phyloP scores from a whole-genome alignment of 2,113 vertebrate genomes.

The Alexandromys fortis region DNA sequence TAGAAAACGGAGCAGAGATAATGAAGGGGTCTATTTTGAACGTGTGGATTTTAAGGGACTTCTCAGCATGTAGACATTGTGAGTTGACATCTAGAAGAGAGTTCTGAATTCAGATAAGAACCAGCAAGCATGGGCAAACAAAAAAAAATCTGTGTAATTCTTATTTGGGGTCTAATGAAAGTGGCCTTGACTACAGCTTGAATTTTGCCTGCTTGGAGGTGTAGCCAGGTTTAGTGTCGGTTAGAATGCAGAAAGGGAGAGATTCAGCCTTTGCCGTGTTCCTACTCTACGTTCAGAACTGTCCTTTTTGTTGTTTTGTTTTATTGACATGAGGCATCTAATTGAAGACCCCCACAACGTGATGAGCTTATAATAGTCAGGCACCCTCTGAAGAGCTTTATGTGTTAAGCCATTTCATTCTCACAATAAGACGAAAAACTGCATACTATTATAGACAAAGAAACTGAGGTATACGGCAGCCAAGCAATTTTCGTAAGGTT shows the following conservation, averaged over 20 bases:
- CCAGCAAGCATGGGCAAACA: not conserved
- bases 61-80: not conserved
- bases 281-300: not conserved
- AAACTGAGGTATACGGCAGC: not conserved
- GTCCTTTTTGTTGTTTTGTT: not conserved
- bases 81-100: not conserved
- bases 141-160: not conserved
- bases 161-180: not conserved
- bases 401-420: not conserved
- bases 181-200: not conserved
- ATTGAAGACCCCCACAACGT: not conserved
- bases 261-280: rapidly evolving
- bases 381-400: not conserved
- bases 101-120: conserved; percentile 9
- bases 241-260: not conserved
- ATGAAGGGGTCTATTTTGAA: not conserved
- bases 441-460: not conserved
- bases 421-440: not conserved
- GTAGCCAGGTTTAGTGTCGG: not conserved
- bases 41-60: not conserved
- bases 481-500: not conserved
- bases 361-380: not conserved
- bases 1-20: not conserved
- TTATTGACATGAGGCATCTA: not conserved
- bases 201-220: not conserved